Base-by-base conservation (phyloP, 1,140 invertebrate genomes). In the Drosophila burlai region DNA sequence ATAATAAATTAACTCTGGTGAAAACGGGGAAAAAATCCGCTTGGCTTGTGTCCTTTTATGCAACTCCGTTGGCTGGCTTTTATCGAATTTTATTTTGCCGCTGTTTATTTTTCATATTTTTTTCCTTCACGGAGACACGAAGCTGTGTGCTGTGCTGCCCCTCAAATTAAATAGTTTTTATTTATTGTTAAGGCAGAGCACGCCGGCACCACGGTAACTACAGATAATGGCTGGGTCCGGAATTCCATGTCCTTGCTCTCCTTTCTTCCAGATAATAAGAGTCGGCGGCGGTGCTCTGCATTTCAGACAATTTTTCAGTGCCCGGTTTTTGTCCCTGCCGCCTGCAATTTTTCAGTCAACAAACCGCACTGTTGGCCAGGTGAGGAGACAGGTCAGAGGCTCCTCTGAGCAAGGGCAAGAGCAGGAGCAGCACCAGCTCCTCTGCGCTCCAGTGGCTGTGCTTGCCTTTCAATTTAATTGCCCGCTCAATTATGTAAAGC, bases 121-220 rank as follows among this genome's bases (percentile, higher is more conserved):
- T 55, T 52, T 36, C 64, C 50, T 7, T 31, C 57, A 47, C 34
- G 52, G 52, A 58, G 60, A 62, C 52, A 55, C 49, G 38, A 21
- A 36, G 49, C 38, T n/a, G 13, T 38, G 67, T n/a, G 49, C 64
- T 47, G 47, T 42, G 50, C 24, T 54, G 34, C 21, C 71, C 59
- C 74, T 89, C 71, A 89, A 90, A 89, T 89, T 87, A 89, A 89
- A 89, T 89, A 89, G 85, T 89, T 89, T 89, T 89, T 90, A 90
- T 89, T 89, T 89, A 89, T 89, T 89, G 81, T 81, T 68, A 69
- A 84, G 68, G 74, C 78, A 68, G 55, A 58, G 72, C 62, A 76
- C 65, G 74, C 75, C 47, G 54, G 58, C 31, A 43, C 24, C 49
- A 24, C 58, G 58, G 75, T 81, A 65, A 81, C 74, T 77, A 79